Percentiles rank a stretch among this genome's conserved stretches.
These are phyloP conservation scores for Thysanoteuthis rhombus DNA, from an alignment of 2,888 invertebrate genomes.

Conservation along the genomic window DNA sequence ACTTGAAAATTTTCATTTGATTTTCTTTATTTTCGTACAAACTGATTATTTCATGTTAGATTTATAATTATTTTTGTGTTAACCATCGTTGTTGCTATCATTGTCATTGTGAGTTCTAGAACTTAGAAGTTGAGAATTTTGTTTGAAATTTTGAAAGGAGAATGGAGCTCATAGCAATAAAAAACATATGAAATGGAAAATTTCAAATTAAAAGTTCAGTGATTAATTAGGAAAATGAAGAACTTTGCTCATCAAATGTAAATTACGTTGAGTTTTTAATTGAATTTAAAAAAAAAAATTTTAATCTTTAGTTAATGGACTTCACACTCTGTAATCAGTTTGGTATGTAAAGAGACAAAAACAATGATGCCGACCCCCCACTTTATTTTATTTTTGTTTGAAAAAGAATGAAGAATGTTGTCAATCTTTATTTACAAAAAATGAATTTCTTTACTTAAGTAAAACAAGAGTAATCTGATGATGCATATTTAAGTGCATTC, in stretches of 20 bases:
- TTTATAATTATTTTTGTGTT: background rate
- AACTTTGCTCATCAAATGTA: background rate
- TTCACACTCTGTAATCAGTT: background rate
- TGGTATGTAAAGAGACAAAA: too few relatives aligned
- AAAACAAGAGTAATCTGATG: too few relatives aligned
- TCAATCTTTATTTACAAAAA: too few relatives aligned
- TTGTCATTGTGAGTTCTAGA: background rate
- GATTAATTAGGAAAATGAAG: background rate
- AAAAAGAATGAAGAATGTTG: too few relatives aligned
- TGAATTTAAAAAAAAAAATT: too few relatives aligned
- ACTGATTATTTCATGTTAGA: background rate
- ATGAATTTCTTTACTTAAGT: too few relatives aligned
- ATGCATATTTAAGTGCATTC: too few relatives aligned
- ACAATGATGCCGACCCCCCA: too few relatives aligned
- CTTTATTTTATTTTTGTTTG: too few relatives aligned
- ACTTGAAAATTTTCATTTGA: background rate
- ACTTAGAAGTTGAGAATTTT: background rate
- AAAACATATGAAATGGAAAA: background rate
- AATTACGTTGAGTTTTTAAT: background rate
- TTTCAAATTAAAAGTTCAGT: background rate
- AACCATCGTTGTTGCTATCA: background rate
- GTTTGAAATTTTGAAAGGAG: background rate
- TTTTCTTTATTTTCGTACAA: background rate
- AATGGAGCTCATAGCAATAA: background rate
- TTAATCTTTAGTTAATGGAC: background rate